Base-by-base conservation (phyloP, 2,113 vertebrate species). In the Thamnaconus septentrionalis region DNA sequence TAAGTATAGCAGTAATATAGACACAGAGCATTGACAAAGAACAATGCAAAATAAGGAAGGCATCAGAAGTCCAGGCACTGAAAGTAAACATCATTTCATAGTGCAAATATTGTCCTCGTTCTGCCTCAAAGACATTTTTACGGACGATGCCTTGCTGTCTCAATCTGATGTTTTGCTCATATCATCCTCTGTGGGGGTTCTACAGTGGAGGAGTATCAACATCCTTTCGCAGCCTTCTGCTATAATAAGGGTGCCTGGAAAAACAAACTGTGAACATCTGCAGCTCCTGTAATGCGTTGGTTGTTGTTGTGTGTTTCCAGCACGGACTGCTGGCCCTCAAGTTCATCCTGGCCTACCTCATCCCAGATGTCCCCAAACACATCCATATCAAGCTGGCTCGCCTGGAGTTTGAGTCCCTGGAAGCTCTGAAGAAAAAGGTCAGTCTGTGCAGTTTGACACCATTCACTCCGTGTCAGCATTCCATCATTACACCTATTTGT, bases 401-500 rank as follows among this genome's bases (percentile, higher is more conserved):
- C 9, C 61, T 97, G 89, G 96, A 99, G 79, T 99, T 96, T 64
- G 95, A 98, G 78, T 98, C 95, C 10, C 66, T 96, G 82, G 96
- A 97, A 79, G 97, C 96, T 7, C 93, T 98, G 43, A 99, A 98
- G 86, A 94, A 94, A 75, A 95, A 95, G 95, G 96, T 99, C 93
- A 91, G 84, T 59, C 4, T 0, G 44, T 45, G 44, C 7, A 45
- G 44, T 45, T 44, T 18, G 11, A 51, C 58, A 45, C 7, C 44
- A 45, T 45, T 45, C 5, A 6, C 44, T 45, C 44, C 5, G 44
- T 3, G 7, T 5, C 8, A 31, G 18, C 18, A 31, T 1, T 31
- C 18, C 18, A 31, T 31, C 18, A 2, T 31, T 31, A 31, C 18
- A 31, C 18, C 18, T 31, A 31, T 31, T 31, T 31, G 18, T 31